Percentiles rank a stretch among this genome's conserved stretches.
These are phyloP conservation scores for Otus sunia DNA, from an alignment of 2,113 vertebrate genomes.

Conservation along the genomic window DNA sequence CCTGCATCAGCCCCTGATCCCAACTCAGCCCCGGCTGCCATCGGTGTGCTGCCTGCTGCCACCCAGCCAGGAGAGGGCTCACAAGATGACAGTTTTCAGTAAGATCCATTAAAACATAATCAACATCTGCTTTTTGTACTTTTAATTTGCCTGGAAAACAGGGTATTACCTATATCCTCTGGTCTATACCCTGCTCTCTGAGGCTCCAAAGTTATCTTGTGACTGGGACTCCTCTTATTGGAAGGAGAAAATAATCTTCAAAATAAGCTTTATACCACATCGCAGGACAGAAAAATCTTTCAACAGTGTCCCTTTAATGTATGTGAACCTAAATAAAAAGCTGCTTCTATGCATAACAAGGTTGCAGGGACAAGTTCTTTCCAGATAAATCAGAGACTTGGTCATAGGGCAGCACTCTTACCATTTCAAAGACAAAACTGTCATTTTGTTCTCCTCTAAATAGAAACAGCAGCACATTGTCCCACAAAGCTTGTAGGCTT, in stretches of 20 bases:
- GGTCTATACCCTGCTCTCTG: background rate
- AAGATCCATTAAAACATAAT: background rate
- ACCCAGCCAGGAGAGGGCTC: background rate
- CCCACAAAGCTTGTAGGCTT: background rate
- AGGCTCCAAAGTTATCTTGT: background rate
- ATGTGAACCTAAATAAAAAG: background rate
- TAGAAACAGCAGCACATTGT: slow-evolving; percentile 16
- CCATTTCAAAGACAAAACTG: background rate
- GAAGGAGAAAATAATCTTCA: background rate
- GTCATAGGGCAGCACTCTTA: background rate
- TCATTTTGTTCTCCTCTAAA: slow-evolving; percentile 6
- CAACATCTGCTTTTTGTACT: background rate
- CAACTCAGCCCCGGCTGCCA: background rate
- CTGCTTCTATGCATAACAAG: background rate
- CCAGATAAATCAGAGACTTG: background rate
- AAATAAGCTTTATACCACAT: background rate
- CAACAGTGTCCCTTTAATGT: background rate
- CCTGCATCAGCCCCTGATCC: background rate
- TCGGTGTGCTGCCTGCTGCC: background rate
- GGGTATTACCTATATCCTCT: background rate
- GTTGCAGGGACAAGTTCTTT: background rate
- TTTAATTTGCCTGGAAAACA: background rate
- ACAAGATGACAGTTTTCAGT: background rate
- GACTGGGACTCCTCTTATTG: background rate
- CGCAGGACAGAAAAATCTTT: background rate